Evolutionary conservation across 2,888 invertebrate genomes (phyloP), one percentile per base, ranked within the genome.

Genomic region (Ganaspis brasiliensis): DNA sequence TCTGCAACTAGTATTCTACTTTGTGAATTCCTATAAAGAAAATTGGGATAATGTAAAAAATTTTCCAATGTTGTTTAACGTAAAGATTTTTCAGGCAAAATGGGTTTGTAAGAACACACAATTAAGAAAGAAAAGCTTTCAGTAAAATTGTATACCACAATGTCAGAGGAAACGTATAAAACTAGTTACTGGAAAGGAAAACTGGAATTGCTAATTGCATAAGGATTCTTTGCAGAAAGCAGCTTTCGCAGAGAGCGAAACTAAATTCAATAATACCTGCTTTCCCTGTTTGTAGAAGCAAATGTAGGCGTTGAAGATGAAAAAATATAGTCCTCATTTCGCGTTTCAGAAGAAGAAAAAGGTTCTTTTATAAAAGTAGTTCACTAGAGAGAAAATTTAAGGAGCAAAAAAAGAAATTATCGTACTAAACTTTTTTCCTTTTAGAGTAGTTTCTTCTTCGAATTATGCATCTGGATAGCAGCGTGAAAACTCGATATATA

Each of bases 151-250:
- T 67, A 21, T 45, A 24, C 40, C 21, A 16, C n/a, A 24, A 67
- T 45, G 40, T 4, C 21, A 67, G 24, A 24, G n/a, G 14, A 5
- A 24, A 45, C 40, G 45, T 45, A 21, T n/a, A 10, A 24, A 67
- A 45, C 37, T 61, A 3, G 9, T 59, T 40, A 67, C 21, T 40
- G 45, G 5, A 9, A 24, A 45, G 21, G 21, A 67, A 9, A 40
- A 67, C 40, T 67, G n/a, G 40, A 67, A 45, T 45, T 67, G 45
- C 67, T 67, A 67, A 67, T 67, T 67, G 67, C 45, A 67, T 67
- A 40, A 67, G 45, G 40, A n/a, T 67, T n/a, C 24, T 24, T 67
- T 45, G n/a, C 4, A 45, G 45, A 67, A 67, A 45, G 40, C 67
- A n/a, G 45, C 24, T 67, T 24, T 45, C 67, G 9, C 9, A 45